Evolutionary conservation across 2,888 invertebrate genomes (phyloP), one percentile per base, ranked within the genome.

Genomic region (Synergus laeviventris): DNA sequence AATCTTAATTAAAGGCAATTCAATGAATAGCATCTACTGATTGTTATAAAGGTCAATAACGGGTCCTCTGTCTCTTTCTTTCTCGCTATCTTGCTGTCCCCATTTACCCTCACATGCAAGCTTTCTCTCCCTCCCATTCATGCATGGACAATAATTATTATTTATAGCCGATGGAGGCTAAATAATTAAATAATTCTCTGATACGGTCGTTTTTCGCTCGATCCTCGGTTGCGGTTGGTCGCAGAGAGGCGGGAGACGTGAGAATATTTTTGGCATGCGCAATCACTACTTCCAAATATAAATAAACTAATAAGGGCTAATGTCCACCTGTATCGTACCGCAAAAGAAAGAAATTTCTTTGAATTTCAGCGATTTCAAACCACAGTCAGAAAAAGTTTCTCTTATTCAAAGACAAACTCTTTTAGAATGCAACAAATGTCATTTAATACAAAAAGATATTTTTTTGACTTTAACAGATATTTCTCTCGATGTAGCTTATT

Each of bases 181-280:
- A 38, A 77, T 78, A 79, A 79, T 81, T 54, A 31, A 38, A 79
- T 78, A 79, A 78, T 81, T 81, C 80, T 80, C 79, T 81, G 79
- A 83, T 82, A 84, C 83, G 81, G 82, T 83, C 74, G 78, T 82
- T 81, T 78, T 79, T 86, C 82, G 87, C 86, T 87, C 85, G 85
- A 83, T 88, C 88, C 87, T 90, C 88, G 86, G 86, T 87, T 87
- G 87, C 88, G 88, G 87, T 86, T 89, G 86, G 84, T 89, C 87
- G 89, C 88, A 89, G 88, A 89, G 88, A 90, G 90, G 88, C 90
- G 91, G 90, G 91, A 90, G 91, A 90, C 87, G 90, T 91, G 91
- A 90, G 91, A 91, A 90, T 90, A 88, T 89, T 82, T 36, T 87
- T 88, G 86, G 89, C 91, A 91, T 91, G 91, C 91, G 87, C 91